phyloP scores from a whole-genome alignment of 2,113 vertebrate genomes.

The Mus spicilegus region DNA sequence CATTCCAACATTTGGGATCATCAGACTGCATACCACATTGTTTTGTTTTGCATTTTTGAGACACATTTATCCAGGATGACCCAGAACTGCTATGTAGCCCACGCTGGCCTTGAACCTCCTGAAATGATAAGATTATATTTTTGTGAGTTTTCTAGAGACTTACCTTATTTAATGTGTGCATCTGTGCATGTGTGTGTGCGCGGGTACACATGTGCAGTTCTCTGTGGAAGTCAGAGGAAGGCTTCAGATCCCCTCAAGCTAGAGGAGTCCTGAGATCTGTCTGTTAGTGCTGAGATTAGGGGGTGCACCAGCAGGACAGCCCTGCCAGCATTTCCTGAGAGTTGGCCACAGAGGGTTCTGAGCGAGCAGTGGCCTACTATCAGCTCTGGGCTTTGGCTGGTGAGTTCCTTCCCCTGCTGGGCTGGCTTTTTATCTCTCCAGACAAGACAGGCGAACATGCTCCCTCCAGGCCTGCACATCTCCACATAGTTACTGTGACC shows the following conservation, averaged over 20 bases:
- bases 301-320: neutral
- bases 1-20: neutral
- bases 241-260: too few relatives aligned
- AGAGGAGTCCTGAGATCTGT: too few relatives aligned
- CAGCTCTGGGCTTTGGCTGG: neutral
- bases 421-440: neutral
- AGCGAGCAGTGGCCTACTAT: neutral
- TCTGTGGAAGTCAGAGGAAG: too few relatives aligned
- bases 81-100: neutral
- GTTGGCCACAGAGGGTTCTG: neutral
- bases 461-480: neutral
- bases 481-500: neutral
- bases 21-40: rapidly evolving
- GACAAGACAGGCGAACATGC: neutral
- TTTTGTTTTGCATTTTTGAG: neutral
- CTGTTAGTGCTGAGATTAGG: too few relatives aligned
- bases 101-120: neutral
- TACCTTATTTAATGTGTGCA: too few relatives aligned
- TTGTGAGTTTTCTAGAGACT: too few relatives aligned
- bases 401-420: neutral
- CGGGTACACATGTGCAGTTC: too few relatives aligned
- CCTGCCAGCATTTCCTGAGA: neutral
- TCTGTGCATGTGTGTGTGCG: too few relatives aligned
- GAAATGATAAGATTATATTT: too few relatives aligned
- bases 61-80: neutral